Evolutionary conservation across 1,140 invertebrate genomes (phyloP), one percentile per base, ranked within the genome.

Genomic region (Zophobas atratus): DNA sequence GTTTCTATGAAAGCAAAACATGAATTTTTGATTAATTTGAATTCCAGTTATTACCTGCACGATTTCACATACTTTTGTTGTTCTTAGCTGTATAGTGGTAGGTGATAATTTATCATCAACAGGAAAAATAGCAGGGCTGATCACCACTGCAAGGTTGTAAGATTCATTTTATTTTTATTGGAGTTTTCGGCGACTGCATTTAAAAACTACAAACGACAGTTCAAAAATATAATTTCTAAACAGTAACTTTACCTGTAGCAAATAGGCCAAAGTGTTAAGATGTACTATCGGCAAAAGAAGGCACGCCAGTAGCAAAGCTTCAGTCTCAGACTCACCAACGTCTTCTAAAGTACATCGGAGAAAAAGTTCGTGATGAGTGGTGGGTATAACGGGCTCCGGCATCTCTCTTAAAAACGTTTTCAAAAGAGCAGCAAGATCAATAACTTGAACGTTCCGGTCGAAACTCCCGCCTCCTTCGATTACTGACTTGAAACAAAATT

Each of bases 41-140:
- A 46, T n/a, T 8, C 34, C n/a, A 34, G 6, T 33, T 60, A 32
- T 70, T 83, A 85, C 85, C 78, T 84, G 81, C 35, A 84, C 81
- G 46, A 86, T 78, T 60, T 85, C 84, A 79, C 83, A 85, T 53
- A 81, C 81, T 79, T 84, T 86, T 43, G 77, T 84, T 33, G 85
- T 76, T 75, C 82, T 79, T 6, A 82, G 74, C 6, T 79, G 83
- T 55, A 85, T 80, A 78, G 78, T 84, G 80, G 79, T 75, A 38
- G 72, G 53, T 56, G 67, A 78, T 53, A 82, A 48, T 70, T 86
- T 88, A 85, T 88, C 89, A 85, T 88, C 86, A 4, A 93, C 84
- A n/a, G 94, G 94, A 92, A 97, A 94, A 55, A 97, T 88, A 84
- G 94, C 95, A 6, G 95, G 95, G 1, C 94, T 92, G 84, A 96